Conservation (phyloP, 2,888 invertebrate genomes). For the Apodemia mormo region DNA sequence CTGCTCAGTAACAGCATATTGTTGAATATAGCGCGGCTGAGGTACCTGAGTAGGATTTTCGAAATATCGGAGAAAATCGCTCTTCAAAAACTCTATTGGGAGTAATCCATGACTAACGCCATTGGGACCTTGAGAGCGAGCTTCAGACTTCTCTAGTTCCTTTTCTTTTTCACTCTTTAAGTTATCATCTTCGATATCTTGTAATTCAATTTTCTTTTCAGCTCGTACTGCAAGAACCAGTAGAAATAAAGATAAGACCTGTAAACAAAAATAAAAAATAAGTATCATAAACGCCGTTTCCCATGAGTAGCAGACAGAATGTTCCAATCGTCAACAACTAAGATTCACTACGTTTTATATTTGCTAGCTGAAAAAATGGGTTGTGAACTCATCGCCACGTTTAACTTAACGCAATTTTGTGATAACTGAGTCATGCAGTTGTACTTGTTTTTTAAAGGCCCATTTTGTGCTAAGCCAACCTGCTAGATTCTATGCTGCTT, state of each 20-base stretch:
- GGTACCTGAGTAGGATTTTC: conserved; percentile 48
- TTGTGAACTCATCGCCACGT: neutral
- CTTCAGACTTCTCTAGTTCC: conserved; percentile 51
- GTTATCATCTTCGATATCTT: conserved; percentile 89
- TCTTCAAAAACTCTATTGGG: conserved; percentile 62
- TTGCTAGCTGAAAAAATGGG: neutral
- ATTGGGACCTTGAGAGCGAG: conserved; percentile 43
- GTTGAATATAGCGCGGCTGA: conserved; percentile 62
- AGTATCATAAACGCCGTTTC: neutral
- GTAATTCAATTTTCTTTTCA: conserved; percentile 85
- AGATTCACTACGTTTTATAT: too few relatives aligned
- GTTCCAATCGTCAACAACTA: neutral
- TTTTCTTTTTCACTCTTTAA: conserved; percentile 80
- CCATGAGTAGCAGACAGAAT: neutral
- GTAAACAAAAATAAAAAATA: conserved; percentile 62
- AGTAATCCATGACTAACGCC: conserved; percentile 43
- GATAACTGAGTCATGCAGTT: too few relatives aligned
- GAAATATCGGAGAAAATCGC: conserved; percentile 57
- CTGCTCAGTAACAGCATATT: conserved; percentile 68
- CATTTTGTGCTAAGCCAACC: too few relatives aligned
- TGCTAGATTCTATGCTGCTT: too few relatives aligned
- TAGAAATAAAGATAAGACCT: conserved; percentile 61
- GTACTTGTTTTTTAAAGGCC: too few relatives aligned
- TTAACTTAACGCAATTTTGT: too few relatives aligned
- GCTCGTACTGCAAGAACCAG: conserved; percentile 59